Base-by-base conservation (phyloP, 2,797 vertebrate species). In the Argya squamiceps region DNA sequence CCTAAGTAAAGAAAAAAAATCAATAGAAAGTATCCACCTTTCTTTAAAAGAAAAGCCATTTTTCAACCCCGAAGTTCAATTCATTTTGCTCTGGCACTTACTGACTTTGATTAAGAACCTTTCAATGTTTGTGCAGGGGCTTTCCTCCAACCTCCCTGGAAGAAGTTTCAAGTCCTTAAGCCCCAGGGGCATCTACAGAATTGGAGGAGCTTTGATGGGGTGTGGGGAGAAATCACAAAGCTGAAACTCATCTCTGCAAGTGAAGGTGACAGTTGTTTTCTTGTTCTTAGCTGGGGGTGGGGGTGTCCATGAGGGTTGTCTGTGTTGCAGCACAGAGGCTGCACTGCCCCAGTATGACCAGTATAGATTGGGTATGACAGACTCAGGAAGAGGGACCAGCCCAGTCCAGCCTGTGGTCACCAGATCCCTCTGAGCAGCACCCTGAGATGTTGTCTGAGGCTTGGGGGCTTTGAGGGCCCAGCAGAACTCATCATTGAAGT, bases 11-110 rank as follows among this genome's bases (percentile, higher is more conserved):
- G 82, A 19, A 68, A 94, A 85, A 75, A 77, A 84, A 77, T 88
- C 75, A 63, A 75, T 84, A 76, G 39, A 50, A 85, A 88, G 2
- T 83, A 63, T 86, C 65, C 47, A 90, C 90, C 34, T 92, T 93
- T 75, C 67, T 95, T 87, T 58, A 95, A 93, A 89, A 82, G 52
- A 92, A 93, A 92, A 86, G 19, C 43, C 13, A 39, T 75, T 89
- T 81, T 74, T 23, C 46, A 44, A 44, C 36, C 53, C 32, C 41
- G 44, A 93, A 83, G 44, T 67, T 95, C 30, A 53, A 56, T 89
- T 89, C 23, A 47, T 83, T 94, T 94, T 84, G 30, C 65, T 69
- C 20, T 85, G 37, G 76, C 43, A 23, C 71, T 91, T 89, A 36
- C 62, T 80, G 87, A 91, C 50, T 76, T 89, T 55, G 81, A 88